These are phyloP conservation scores for Archaeoteleia sp. DNA, from an alignment of 2,888 invertebrate genomes.

Conservation along the genomic window DNA sequence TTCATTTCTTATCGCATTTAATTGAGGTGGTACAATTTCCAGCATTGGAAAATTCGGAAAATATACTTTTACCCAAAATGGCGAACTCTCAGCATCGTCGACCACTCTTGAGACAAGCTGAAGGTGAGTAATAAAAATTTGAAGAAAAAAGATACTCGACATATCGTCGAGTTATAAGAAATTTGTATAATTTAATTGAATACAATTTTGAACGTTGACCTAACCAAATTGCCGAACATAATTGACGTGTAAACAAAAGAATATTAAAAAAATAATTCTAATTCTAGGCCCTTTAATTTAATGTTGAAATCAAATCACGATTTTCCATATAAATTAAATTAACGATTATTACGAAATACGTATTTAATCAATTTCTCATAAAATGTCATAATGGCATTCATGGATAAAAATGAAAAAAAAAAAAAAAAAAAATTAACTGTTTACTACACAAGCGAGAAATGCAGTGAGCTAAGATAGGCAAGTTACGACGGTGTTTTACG, in stretches of 20 bases:
- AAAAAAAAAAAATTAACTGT: slow-evolving; percentile 21
- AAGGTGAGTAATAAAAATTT: slow-evolving; percentile 26
- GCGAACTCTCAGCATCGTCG: slow-evolving; percentile 46
- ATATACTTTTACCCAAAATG: slow-evolving; percentile 39
- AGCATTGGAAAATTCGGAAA: slow-evolving; percentile 52
- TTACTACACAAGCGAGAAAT: slow-evolving; percentile 31
- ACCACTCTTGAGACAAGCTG: slow-evolving; percentile 38
- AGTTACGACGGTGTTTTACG: slow-evolving; percentile 41
- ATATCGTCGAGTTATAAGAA: too few species aligned
- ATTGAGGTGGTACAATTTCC: slow-evolving; percentile 24
- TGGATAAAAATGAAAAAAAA: slow-evolving; percentile 14
- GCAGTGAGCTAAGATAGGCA: slow-evolving; percentile 18
- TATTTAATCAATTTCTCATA: slow-evolving; percentile 1
- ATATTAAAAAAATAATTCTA: too few species aligned
- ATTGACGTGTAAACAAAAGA: too few species aligned
- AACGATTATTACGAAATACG: slow-evolving; percentile 18
- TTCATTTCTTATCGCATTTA: neutral
- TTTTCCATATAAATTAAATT: slow-evolving; percentile 17
- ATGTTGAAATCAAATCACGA: neutral
- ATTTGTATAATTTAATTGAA: too few species aligned
- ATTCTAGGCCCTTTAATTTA: too few species aligned
- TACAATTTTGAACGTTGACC: too few species aligned
- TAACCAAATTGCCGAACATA: too few species aligned
- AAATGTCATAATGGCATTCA: slow-evolving; percentile 19
- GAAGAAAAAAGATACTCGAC: slow-evolving; percentile 6